Base-by-base conservation (phyloP, 2,113 vertebrate species). In the Pipra filicauda region DNA sequence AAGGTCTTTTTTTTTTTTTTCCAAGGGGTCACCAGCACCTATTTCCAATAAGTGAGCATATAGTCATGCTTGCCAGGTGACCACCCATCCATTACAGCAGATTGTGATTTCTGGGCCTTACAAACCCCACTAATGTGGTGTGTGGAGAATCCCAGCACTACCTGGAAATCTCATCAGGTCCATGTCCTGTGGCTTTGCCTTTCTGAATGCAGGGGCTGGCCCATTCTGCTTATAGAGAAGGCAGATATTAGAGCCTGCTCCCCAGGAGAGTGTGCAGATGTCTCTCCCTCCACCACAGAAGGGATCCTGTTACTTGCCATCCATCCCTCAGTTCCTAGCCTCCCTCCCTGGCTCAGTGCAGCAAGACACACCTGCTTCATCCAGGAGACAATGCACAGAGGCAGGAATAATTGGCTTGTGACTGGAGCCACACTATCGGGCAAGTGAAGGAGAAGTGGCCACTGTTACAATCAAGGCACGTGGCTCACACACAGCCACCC, bases 391-490 rank as follows among this genome's bases (percentile, higher is more conserved):
- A 23, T 8, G 8, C 30, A 43, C 1, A 2, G 69, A 80, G 37
- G n/a, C 65, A 64, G 37, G 61, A 85, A 49, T 43, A 43, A 67
- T 64, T 62, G 6, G 4, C 43, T 66, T 27, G 11, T 18, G 62
- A 52, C 57, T 80, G 64, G 71, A 72, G 65, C 44, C 35, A 48
- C 41, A 5, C 27, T n/a, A 48, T 41, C 51, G 26, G 15, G 4
- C 11, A 37, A 35, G 27, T 43, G 67, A 76, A 79, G 24, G 9
- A 44, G 65, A 75, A 87, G 35, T 7, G 58, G 37, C 54, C 51
- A 49, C 20, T 66, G 16, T 49, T 33, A 76, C 12, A 65, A 37
- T 11, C 19, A n/a, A 4, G 1, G 8, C 22, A 7, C 0, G 0
- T 23, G 51, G 35, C 31, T 89, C 46, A 54, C 41, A 21, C 5